A percentile compares a stretch with the other conserved stretches of the same genome.
Evolutionary conservation across 2,797 vertebrate genomes (phyloP).

Genomic region (Ptychobarbus kaznakovi): DNA sequence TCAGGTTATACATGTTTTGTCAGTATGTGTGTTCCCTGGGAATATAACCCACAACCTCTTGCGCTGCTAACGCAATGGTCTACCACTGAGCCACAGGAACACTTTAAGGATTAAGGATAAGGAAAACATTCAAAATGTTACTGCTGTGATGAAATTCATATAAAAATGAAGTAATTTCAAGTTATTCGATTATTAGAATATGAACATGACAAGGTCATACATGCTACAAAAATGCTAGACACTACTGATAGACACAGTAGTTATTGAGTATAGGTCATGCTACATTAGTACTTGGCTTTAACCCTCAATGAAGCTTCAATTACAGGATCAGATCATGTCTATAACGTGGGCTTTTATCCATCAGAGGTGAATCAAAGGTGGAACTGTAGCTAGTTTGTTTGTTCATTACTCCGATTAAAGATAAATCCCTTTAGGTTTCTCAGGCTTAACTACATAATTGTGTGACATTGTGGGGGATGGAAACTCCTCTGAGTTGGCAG

Average conservation of each 20-base stretch:
- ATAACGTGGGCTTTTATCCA: conserved; percentile 9
- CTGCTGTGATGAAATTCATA: conserved; percentile 44
- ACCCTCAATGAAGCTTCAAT: conserved; percentile 12
- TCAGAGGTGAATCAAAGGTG: conserved; percentile 20
- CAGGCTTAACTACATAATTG: conserved; percentile 41
- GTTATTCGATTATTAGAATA: background rate
- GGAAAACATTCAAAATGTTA: background rate
- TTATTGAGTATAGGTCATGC: conserved; percentile 5
- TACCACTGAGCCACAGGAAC: no score
- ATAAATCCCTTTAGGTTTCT: conserved; percentile 42
- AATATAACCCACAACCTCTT: no score
- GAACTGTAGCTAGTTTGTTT: conserved; percentile 26
- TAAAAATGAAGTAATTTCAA: background rate
- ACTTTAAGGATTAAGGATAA: background rate
- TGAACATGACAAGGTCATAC: background rate
- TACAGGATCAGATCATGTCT: conserved; percentile 9
- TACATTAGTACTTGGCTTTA: background rate
- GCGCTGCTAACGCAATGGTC: no score
- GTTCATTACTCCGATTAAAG: conserved; percentile 39
- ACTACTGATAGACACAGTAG: background rate
- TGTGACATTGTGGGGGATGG: conserved; percentile 29
- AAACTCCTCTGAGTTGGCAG: conserved; percentile 34
- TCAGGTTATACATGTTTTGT: no score
- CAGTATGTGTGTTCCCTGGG: no score
- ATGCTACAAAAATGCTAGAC: background rate